phyloP scores from a whole-genome alignment of 2,797 vertebrate genomes.

The Xiphorhynchus erythropygius region DNA sequence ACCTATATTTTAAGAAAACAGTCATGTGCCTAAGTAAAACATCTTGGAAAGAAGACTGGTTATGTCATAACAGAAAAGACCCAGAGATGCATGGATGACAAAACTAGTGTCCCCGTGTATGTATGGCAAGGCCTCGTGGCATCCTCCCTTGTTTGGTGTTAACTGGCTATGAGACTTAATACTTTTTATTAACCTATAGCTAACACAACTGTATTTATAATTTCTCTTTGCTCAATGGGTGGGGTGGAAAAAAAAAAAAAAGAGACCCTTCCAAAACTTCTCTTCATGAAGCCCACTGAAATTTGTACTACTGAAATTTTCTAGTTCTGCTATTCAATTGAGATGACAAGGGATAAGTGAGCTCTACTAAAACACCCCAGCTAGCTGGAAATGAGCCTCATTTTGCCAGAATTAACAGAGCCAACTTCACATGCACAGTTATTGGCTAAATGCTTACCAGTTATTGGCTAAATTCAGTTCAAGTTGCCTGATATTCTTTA shows the following conservation, averaged over 20 bases:
- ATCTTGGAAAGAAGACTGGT: background rate
- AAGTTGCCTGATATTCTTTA: background rate
- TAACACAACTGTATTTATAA: background rate
- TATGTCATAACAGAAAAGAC: background rate
- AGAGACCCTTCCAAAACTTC: background rate
- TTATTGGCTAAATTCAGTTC: background rate
- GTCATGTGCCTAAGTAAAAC: background rate
- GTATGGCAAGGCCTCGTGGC: fast-evolving
- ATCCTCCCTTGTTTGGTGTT: background rate
- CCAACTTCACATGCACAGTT: background rate
- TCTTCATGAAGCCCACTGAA: background rate
- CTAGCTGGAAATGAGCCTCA: background rate
- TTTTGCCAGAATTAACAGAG: background rate
- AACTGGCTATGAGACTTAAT: background rate
- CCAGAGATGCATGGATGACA: background rate
- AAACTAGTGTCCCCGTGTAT: background rate
- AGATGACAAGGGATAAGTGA: background rate
- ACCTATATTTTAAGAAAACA: background rate
- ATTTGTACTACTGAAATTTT: background rate
- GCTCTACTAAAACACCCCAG: background rate
- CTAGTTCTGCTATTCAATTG: background rate
- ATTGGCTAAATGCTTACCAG: background rate
- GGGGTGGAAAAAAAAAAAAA: background rate
- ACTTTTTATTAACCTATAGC: background rate
- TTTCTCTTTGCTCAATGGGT: background rate